These are phyloP conservation scores for Trimorus sp. DNA, from an alignment of 2,888 invertebrate species.

Conservation along the genomic window DNA sequence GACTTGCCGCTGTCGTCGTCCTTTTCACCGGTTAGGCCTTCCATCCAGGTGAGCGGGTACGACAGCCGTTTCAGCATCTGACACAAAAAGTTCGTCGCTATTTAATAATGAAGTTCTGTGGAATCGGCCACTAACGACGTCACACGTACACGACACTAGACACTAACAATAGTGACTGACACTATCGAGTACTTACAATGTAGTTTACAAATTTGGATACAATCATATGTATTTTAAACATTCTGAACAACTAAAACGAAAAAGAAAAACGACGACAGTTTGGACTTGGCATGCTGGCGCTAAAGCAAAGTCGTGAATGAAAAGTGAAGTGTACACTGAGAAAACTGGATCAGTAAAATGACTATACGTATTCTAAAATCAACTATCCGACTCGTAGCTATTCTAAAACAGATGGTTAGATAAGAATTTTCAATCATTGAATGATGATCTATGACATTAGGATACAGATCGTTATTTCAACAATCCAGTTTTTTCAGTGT, in stretches of 20 bases:
- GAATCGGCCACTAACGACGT: no score
- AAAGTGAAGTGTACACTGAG: no score
- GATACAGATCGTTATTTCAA: no score
- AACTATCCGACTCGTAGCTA: no score
- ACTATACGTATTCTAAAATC: no score
- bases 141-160: not conserved
- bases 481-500: not conserved
- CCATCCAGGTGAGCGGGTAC: slow-evolving; percentile 95
- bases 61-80: slow-evolving; percentile 96
- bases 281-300: not conserved
- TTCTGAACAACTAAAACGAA: slow-evolving; percentile 59
- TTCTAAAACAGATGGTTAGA: no score
- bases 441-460: no score
- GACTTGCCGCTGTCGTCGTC: slow-evolving; percentile 83
- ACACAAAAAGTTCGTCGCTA: no score
- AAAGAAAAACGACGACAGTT: slow-evolving; percentile 27
- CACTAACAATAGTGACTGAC: slow-evolving; percentile 19
- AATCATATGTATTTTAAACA: slow-evolving; percentile 55
- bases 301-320: slow-evolving; percentile 7
- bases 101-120: no score
- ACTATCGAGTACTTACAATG: slow-evolving; percentile 45
- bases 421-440: no score
- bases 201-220: slow-evolving; percentile 53
- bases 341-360: no score
- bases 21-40: slow-evolving; percentile 91